Conservation (phyloP, 2,888 invertebrate species). For the Stenolophus ochropezus region DNA sequence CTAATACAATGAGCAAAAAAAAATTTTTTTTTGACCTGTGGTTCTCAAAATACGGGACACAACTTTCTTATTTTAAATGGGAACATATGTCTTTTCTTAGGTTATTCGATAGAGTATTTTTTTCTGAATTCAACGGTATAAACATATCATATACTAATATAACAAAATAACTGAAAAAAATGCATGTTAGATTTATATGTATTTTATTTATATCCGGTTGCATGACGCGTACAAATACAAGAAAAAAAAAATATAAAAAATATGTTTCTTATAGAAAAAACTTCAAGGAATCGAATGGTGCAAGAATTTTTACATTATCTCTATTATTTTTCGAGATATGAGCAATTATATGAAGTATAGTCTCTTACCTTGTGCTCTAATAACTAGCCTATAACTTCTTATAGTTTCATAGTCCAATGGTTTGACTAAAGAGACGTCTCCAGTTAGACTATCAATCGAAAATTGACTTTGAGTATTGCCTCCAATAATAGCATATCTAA, state of each 20-base stretch:
- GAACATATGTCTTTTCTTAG: no score
- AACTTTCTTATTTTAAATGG: no score
- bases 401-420: constrained; percentile 92
- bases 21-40: no score
- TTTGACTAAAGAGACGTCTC: constrained; percentile 91
- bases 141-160: no score
- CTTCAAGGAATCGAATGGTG: constrained; percentile 10
- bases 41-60: no score
- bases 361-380: constrained; percentile 86
- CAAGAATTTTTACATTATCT: background rate
- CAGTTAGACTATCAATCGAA: constrained; percentile 93
- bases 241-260: background rate
- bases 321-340: background rate
- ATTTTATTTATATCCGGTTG: no score
- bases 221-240: background rate
- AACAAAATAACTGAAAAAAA: no score
- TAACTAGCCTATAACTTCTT: constrained; percentile 89
- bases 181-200: no score
- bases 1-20: no score
- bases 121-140: no score
- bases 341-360: background rate
- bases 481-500: constrained; percentile 95
- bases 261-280: background rate
- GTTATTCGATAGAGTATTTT: no score
- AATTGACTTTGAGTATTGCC: constrained; percentile 96